Conservation (phyloP, 2,113 vertebrate genomes). For the Beaufortia kweichowensis region DNA sequence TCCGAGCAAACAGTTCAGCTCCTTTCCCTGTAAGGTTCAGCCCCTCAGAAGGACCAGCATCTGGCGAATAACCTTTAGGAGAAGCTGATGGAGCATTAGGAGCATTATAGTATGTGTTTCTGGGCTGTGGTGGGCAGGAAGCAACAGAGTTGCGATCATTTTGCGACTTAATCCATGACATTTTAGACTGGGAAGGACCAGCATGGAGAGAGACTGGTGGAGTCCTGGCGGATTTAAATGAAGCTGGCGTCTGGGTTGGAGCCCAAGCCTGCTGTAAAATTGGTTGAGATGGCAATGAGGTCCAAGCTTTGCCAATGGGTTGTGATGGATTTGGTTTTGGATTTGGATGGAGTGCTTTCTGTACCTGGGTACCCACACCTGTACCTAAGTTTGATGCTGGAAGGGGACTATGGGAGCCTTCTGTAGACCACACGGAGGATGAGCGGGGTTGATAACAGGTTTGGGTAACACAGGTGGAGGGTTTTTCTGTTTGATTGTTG, state of each 20-base stretch:
- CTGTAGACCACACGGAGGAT: slow-evolving; percentile 85
- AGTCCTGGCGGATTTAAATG: slow-evolving; percentile 50
- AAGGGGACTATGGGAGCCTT: slow-evolving; percentile 66
- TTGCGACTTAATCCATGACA: slow-evolving; percentile 70
- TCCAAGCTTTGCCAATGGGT: slow-evolving; percentile 60
- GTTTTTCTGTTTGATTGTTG: slow-evolving; percentile 85
- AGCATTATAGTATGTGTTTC: slow-evolving; percentile 62
- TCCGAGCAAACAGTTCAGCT: slow-evolving; percentile 87
- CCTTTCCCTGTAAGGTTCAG: slow-evolving; percentile 84
- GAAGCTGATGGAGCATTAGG: slow-evolving; percentile 71
- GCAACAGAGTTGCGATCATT: slow-evolving; percentile 67
- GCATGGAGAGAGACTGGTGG: slow-evolving; percentile 57
- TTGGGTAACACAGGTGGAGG: slow-evolving; percentile 96
- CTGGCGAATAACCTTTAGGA: slow-evolving; percentile 56
- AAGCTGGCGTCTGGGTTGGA: slow-evolving; percentile 39
- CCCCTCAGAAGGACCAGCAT: slow-evolving; percentile 72
- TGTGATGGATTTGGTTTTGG: slow-evolving; percentile 61
- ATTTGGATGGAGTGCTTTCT: slow-evolving; percentile 63
- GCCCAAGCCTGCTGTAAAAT: slow-evolving; percentile 63
- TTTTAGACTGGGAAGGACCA: slow-evolving; percentile 65
- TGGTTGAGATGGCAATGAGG: slow-evolving; percentile 59
- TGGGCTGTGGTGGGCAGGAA: slow-evolving; percentile 75
- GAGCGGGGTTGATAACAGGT: slow-evolving; percentile 79
- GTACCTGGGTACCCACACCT: slow-evolving; percentile 63
- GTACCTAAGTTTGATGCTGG: slow-evolving; percentile 65